Percentiles rank a stretch among this genome's conserved stretches.
Conservation (phyloP, 2,113 vertebrate genomes). For the Ardeotis arabs region DNA sequence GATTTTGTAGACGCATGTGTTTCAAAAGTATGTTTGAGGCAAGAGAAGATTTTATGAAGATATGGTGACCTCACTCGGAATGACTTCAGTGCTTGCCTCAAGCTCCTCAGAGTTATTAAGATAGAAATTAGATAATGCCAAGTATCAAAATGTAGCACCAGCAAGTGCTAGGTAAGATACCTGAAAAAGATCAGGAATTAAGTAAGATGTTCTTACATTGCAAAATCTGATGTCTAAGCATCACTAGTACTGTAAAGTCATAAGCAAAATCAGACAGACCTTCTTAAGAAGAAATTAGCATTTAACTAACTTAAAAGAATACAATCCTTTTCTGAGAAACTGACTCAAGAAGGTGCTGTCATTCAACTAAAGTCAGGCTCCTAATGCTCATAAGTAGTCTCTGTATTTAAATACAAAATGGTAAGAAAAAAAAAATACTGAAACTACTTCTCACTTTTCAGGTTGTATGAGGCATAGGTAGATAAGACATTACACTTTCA, state of each 20-base stretch:
- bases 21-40: neutral
- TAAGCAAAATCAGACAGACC: neutral
- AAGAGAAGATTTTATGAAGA: neutral
- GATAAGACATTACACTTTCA: neutral
- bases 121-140: neutral
- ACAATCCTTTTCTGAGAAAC: neutral
- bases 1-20: neutral
- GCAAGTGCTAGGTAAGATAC: neutral
- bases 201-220: neutral
- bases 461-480: neutral
- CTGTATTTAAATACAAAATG: neutral
- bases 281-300: neutral
- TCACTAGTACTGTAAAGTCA: neutral
- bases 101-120: neutral
- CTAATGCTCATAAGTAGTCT: neutral
- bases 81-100: neutral
- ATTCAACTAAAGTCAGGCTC: neutral
- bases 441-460: neutral
- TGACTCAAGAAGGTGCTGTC: neutral
- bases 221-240: neutral
- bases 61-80: neutral
- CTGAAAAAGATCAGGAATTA: neutral
- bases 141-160: neutral
- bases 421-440: neutral
- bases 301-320: neutral